These are phyloP conservation scores for Atherinomorus stipes DNA, from an alignment of 2,113 vertebrate species.

Conservation along the genomic window DNA sequence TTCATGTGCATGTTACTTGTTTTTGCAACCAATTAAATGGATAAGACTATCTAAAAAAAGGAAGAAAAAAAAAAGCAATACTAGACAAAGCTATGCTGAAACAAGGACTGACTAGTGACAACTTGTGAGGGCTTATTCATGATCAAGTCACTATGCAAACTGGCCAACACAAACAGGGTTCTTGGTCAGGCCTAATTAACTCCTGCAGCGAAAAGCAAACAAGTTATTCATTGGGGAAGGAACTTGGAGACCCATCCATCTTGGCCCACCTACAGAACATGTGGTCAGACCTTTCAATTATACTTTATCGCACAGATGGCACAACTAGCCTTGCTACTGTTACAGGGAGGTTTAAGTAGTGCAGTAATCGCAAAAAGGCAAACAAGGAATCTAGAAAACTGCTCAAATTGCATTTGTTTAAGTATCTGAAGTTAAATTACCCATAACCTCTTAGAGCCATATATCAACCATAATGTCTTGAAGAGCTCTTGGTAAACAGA, in stretches of 20 bases:
- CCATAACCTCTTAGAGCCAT: not conserved
- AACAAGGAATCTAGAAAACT: not conserved
- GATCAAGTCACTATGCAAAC: constrained; percentile 24
- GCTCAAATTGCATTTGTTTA: constrained; percentile 10
- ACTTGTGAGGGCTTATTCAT: constrained; percentile 45
- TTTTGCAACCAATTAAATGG: not conserved
- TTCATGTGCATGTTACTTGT: constrained; percentile 7
- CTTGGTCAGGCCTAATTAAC: constrained; percentile 66
- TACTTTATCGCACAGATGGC: constrained; percentile 52
- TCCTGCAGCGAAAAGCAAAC: constrained; percentile 55
- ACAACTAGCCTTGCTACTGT: constrained; percentile 30
- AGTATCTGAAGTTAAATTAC: constrained; percentile 10
- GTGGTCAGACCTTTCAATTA: constrained; percentile 31
- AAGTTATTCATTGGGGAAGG: constrained; percentile 52
- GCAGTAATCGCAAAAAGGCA: constrained; percentile 5
- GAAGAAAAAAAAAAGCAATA: not conserved
- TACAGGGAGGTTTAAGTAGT: not conserved
- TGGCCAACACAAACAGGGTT: constrained; percentile 32
- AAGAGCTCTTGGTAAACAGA: constrained; percentile 16
- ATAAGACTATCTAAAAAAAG: not conserved
- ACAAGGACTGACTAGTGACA: constrained; percentile 24
- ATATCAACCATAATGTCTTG: constrained; percentile 6
- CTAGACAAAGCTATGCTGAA: not conserved
- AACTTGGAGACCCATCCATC: constrained; percentile 47
- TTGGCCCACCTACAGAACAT: constrained; percentile 26